phyloP scores from a whole-genome alignment of 2,797 vertebrate genomes.

The Malurus leucopterus region DNA sequence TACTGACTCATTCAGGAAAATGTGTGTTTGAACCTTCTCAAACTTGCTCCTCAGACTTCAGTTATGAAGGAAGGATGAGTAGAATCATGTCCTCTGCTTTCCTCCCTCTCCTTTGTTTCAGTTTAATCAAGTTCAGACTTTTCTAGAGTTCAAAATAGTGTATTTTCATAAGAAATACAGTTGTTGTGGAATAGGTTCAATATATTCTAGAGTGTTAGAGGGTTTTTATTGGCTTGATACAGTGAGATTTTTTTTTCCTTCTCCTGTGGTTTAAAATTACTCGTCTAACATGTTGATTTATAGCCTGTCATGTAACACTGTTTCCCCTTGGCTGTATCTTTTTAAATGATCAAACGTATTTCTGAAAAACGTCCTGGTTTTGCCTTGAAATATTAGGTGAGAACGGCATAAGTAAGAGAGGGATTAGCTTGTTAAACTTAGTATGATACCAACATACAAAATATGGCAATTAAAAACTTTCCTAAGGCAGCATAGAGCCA shows the following conservation, averaged over 20 bases:
- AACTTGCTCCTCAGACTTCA: background rate
- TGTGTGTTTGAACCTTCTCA: background rate
- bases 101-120: background rate
- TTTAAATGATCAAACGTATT: conserved; percentile 16
- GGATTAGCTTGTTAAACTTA: conserved; percentile 18
- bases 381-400: conserved; percentile 39
- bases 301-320: conserved; percentile 25
- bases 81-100: background rate
- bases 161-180: conserved; percentile 11
- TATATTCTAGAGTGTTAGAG: background rate
- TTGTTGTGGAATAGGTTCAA: conserved; percentile 26
- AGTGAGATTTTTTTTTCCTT: background rate
- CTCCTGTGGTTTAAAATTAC: conserved; percentile 47
- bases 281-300: conserved; percentile 30
- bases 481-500: background rate
- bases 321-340: conserved; percentile 30
- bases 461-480: background rate
- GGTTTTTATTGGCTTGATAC: conserved; percentile 35
- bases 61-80: background rate
- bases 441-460: background rate
- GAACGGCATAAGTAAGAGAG: background rate
- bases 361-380: conserved; percentile 22
- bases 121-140: conserved; percentile 7
- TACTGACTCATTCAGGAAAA: background rate
- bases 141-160: background rate